Base-by-base conservation (phyloP, 2,113 vertebrate species). In the Engraulis encrasicolus region DNA sequence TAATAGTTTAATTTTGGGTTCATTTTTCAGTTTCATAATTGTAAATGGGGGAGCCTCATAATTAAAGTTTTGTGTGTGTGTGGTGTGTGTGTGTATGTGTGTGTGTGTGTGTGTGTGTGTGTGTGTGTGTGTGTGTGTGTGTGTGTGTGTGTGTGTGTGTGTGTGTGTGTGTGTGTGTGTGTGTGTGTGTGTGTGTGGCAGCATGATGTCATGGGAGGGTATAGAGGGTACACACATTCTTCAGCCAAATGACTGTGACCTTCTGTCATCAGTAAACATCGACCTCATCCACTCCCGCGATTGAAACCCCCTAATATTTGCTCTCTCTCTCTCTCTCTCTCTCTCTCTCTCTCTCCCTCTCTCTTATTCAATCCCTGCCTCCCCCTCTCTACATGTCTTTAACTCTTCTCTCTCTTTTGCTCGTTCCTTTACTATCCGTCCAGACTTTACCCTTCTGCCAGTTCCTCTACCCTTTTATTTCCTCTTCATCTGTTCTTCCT, bases 371-470 rank as follows among this genome's bases (percentile, higher is more conserved):
- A 6, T 71, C 61, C 31, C 23, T 31, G 23, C 11, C 61, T 31
- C 23, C 23, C 61, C 12, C 61, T 17, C 61, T 71, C 23, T 71
- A 7, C 15, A n/a, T 71, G 2, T 71, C n/a, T 71, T 31, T 31
- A 1, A 31, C 9, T 27, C 61, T 14, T 66, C 61, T 20, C 19
- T n/a, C 52, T 58, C 52, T 23, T 5, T 71, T 12, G 6, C 19
- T 20, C 17, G 19, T 20, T 54, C 17, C 1, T 54, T 20, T 54
- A 17, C 52, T 20, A 17, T 18, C n/a, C 74, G 6, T 54, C 50
- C 40, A 5, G n/a, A n/a, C 40, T 45, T 50, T 78, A 89, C 86
- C 81, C 85, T 78, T 85, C 85, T 78, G 40, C 78, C 82, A 45
- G 4, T 45, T 3, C 31, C 9, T 34, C 61, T 71, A 6, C 7